These are phyloP conservation scores for Crenuchus spilurus DNA, from an alignment of 2,797 vertebrate species.

Conservation along the genomic window DNA sequence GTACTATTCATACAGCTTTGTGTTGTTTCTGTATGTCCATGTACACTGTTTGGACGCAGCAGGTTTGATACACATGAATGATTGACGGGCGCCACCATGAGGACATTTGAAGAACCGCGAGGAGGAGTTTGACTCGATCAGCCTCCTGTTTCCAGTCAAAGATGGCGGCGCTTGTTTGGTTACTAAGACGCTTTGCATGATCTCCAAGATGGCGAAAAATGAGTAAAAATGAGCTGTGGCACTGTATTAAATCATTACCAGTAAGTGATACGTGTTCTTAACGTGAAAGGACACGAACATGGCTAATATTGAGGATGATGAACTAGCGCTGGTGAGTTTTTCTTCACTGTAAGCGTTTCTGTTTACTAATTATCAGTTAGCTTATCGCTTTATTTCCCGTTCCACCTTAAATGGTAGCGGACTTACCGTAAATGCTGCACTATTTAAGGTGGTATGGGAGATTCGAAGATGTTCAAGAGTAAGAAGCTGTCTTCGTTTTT, in stretches of 20 bases:
- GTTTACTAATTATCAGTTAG: too few species aligned
- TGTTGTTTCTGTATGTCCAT: too few species aligned
- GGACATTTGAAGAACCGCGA: slow-evolving; percentile 15
- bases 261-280: not conserved
- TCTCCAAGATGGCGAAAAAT: slow-evolving; percentile 67
- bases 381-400: too few species aligned
- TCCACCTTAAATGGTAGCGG: too few species aligned
- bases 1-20: too few species aligned
- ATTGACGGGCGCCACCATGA: slow-evolving; percentile 61
- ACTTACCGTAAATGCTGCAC: too few species aligned
- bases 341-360: too few species aligned
- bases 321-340: slow-evolving; percentile 72
- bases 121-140: not conserved
- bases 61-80: too few species aligned
- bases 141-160: slow-evolving; percentile 55
- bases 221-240: not conserved
- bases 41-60: too few species aligned
- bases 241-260: not conserved
- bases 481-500: too few species aligned
- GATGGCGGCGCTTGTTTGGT: slow-evolving; percentile 65
- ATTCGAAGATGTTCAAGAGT: too few species aligned
- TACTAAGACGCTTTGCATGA: slow-evolving; percentile 67
- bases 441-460: too few species aligned
- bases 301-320: slow-evolving; percentile 74
- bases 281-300: not conserved